Base-by-base conservation (phyloP, 2,797 vertebrate species). In the Premnoplex brunnescens region DNA sequence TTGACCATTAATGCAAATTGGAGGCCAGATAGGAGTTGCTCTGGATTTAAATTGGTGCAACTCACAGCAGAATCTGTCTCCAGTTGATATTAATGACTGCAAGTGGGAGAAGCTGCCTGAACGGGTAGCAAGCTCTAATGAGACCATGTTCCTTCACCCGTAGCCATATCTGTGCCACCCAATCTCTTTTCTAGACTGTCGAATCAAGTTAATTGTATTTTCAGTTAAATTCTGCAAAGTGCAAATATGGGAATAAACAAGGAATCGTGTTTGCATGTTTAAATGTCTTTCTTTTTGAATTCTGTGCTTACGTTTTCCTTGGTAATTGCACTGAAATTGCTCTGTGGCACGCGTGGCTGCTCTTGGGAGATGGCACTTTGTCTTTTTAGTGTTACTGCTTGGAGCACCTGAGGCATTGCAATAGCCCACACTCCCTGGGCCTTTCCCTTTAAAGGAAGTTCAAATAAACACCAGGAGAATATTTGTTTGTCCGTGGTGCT, bases 1-100 rank as follows among this genome's bases (percentile, higher is more conserved):
- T 85, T 88, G 93, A 66, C 92, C 93, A 69, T 89, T 95, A 96
- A 78, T 95, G 91, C 94, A 94, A 93, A 95, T 84, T 88, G 82
- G 88, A 78, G 82, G 79, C 93, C 63, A 69, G 71, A 69, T 48
- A 69, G 84, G 88, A 84, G 85, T 79, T 78, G 59, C 71, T 96
- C 87, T 93, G 92, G 87, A 67, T 91, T 94, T 96, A 95, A 97
- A 94, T 91, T 92, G 91, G 95, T 91, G 85, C 83, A 91, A 86
- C 63, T 93, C 79, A 71, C 88, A 94, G 88, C 77, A 94, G 92
- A 96, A 79, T 86, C 87, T 93, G 83, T 91, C 95, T 94, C 85
- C 63, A 36, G 89, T 64, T 94, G 83, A 18, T 88, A 55, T 94
- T 86, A 95, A 93, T 63, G 56, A 90, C 77, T 84, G 49, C 67